Evolutionary conservation across 2,797 vertebrate genomes (phyloP).

Genomic region (Hylomyscus alleni): DNA sequence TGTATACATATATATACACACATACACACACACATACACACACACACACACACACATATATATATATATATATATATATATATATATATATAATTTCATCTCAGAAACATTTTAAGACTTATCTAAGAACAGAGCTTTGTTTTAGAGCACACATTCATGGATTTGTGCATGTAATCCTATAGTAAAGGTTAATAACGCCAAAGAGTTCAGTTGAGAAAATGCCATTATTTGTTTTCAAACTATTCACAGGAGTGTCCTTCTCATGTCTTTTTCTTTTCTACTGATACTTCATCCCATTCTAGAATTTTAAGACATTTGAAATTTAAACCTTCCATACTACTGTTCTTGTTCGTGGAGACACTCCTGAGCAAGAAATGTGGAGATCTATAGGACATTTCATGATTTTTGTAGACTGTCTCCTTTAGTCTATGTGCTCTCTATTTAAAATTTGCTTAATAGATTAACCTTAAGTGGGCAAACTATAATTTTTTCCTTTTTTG

Average conservation of each 20-base stretch:
- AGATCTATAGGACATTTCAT: not conserved
- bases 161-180: not conserved
- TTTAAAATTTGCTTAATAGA: constrained; percentile 1
- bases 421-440: not conserved
- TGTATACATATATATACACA: no score
- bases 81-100: not conserved
- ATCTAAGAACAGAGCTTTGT: not conserved
- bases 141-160: not conserved
- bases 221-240: not conserved
- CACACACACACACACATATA: no score
- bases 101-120: not conserved
- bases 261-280: not conserved
- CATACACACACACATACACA: no score
- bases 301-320: not conserved
- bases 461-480: constrained; percentile 33
- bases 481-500: not conserved
- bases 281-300: not conserved
- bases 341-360: not conserved
- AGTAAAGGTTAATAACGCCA: constrained; percentile 6
- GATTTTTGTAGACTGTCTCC: not conserved
- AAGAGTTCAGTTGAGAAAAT: not conserved
- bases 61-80: no score
- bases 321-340: not conserved
- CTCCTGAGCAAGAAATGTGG: not conserved
- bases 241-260: not conserved